Conservation (phyloP, 2,113 vertebrate species). For the Hystrix brachyura region DNA sequence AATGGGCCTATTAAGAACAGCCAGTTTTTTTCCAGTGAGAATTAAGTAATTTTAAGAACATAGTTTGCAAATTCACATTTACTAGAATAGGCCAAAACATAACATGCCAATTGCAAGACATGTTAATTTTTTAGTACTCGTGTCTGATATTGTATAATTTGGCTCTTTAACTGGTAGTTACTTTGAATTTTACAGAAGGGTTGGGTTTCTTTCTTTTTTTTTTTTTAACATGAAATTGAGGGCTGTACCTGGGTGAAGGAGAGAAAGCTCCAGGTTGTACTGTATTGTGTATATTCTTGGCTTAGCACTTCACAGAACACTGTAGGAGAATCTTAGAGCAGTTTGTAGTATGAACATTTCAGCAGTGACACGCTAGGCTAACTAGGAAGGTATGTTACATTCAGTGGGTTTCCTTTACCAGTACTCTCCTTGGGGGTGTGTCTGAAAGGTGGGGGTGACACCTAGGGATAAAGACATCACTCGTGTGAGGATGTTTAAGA, state of each 20-base stretch:
- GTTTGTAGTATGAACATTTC: slow-evolving; percentile 72
- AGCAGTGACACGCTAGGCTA: slow-evolving; percentile 37
- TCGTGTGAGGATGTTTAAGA: background rate
- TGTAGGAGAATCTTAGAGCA: slow-evolving; percentile 77
- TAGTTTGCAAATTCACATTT: slow-evolving; percentile 67
- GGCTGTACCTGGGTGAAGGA: slow-evolving; percentile 74
- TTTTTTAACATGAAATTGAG: slow-evolving; percentile 60
- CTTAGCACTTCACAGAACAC: slow-evolving; percentile 73
- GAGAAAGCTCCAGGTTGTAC: slow-evolving; percentile 77
- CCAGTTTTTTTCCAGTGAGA: slow-evolving; percentile 52
- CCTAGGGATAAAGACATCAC: background rate
- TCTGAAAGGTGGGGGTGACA: background rate
- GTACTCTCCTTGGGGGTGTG: background rate
- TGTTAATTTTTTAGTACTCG: slow-evolving; percentile 62
- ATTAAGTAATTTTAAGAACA: slow-evolving; percentile 73
- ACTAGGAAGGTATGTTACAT: slow-evolving; percentile 51
- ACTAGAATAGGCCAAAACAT: slow-evolving; percentile 67
- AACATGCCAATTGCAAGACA: slow-evolving; percentile 72
- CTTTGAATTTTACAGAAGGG: slow-evolving; percentile 67
- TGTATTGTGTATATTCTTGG: slow-evolving; percentile 83
- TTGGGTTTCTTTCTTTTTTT: background rate
- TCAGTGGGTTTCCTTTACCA: slow-evolving; percentile 56
- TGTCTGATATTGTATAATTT: slow-evolving; percentile 65
- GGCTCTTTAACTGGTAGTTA: slow-evolving; percentile 70
- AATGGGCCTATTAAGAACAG: slow-evolving; percentile 83